Evolutionary conservation across 2,113 vertebrate genomes (phyloP), one percentile per base, ranked within the genome.

Genomic region (Crotophaga sulcirostris): DNA sequence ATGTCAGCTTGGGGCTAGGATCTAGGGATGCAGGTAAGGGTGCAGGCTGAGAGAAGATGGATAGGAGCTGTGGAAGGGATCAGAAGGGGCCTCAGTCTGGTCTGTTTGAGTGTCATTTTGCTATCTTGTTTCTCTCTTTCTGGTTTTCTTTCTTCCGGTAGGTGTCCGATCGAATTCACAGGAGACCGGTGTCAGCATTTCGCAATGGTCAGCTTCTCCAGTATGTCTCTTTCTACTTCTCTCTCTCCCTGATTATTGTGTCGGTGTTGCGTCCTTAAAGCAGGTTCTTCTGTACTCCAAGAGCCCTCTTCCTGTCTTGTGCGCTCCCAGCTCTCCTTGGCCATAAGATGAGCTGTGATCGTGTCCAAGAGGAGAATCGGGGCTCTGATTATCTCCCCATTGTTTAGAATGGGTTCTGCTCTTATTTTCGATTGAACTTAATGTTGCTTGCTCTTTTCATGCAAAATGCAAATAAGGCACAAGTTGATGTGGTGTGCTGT

Each of bases 141-240:
- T 97, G 97, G 98, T 98, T 98, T 98, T 98, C 98, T 97, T 97
- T 98, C 98, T 98, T 98, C 98, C 98, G 99, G 98, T 99, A 99
- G 99, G 99, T 99, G 99, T 99, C 99, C 99, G 97, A 99, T 99
- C 98, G 99, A 99, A 98, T 99, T 99, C 99, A 99, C 99, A 98
- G 99, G 99, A 98, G 99, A 99, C 98, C 99, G 99, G 98, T 99
- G 99, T 99, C 99, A 99, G 99, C 99, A 99, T 99, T 99, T 99
- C 99, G 99, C 99, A 99, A 99, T 99, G 99, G 99, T 99, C 99
- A 99, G 99, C 99, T 99, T 99, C 99, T 99, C 99, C 99, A 99
- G 99, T 99, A 99, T 99, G 99, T 99, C 98, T 98, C 98, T 98
- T 99, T 98, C 98, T 98, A 97, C 94, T 99, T 99, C 98, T 98